Evolutionary conservation across 2,797 vertebrate species (phyloP).

Genomic region (Aldrovandia affinis): DNA sequence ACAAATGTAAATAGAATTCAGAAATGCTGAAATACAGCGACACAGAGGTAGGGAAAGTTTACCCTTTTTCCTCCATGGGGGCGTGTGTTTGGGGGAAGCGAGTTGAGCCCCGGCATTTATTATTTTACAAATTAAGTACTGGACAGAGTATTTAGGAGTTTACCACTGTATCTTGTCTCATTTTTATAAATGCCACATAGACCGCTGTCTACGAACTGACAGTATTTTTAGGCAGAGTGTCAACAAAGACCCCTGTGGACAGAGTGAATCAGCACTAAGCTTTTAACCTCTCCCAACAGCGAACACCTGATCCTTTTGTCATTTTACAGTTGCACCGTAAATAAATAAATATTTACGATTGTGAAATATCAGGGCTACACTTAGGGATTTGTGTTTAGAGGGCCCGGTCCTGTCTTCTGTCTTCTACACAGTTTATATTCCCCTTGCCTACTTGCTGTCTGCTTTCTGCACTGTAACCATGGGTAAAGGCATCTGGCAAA

Average conservation of each 20-base stretch:
- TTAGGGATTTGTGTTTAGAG: background rate
- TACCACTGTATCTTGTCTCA: background rate
- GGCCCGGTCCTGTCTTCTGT: background rate
- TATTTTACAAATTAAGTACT: no score
- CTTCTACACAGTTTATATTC: background rate
- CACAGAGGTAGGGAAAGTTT: no score
- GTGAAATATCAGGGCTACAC: background rate
- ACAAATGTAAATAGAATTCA: no score
- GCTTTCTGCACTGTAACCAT: background rate
- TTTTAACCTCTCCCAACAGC: constrained; percentile 1
- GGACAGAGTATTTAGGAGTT: background rate
- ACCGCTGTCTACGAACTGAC: background rate
- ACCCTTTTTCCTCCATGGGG: no score
- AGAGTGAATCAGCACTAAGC: background rate
- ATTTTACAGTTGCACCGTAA: background rate
- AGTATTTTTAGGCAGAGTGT: constrained; percentile 10
- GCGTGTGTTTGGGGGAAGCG: no score
- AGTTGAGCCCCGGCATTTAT: no score
- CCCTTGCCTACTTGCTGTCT: background rate
- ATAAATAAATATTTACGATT: background rate
- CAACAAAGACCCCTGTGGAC: background rate
- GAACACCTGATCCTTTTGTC: background rate
- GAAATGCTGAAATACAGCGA: no score
- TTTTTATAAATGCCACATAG: background rate
- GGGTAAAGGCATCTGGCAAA: background rate